Conservation (phyloP, 1,140 invertebrate genomes). For the Trichonephila inaurata region DNA sequence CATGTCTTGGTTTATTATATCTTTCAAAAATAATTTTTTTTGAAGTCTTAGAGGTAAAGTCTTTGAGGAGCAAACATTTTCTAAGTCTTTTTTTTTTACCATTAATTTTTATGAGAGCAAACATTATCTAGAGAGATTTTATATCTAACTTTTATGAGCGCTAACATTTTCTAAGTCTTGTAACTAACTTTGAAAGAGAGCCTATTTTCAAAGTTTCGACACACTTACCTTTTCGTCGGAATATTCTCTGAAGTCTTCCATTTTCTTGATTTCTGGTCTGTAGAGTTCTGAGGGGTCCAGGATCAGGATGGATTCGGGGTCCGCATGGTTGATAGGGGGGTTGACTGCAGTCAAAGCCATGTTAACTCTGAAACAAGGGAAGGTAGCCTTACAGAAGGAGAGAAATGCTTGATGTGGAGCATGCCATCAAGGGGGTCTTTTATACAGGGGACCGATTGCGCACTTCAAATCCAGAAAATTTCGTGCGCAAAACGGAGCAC, state of each 20-base stretch:
- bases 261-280: constrained; percentile 84
- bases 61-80: too few species aligned
- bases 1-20: too few species aligned
- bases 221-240: constrained; percentile 83
- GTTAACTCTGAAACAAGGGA: not conserved
- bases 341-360: not conserved
- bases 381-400: not conserved
- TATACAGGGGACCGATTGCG: not conserved
- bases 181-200: too few species aligned
- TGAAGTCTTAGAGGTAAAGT: too few species aligned
- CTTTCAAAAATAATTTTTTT: too few species aligned
- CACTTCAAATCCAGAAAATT: not conserved
- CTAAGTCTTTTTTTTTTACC: too few species aligned
- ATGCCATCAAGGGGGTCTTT: not conserved
- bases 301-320: not conserved
- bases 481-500: constrained; percentile 8
- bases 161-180: too few species aligned
- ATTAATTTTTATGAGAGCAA: too few species aligned
- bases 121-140: too few species aligned
- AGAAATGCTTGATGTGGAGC: not conserved
- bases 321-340: not conserved
- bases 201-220: not conserved
- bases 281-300: constrained; percentile 87
- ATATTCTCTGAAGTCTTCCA: constrained; percentile 88
- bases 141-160: too few species aligned